Evolutionary conservation across 2,113 vertebrate genomes (phyloP).

Genomic region (Percopsis transmontana): DNA sequence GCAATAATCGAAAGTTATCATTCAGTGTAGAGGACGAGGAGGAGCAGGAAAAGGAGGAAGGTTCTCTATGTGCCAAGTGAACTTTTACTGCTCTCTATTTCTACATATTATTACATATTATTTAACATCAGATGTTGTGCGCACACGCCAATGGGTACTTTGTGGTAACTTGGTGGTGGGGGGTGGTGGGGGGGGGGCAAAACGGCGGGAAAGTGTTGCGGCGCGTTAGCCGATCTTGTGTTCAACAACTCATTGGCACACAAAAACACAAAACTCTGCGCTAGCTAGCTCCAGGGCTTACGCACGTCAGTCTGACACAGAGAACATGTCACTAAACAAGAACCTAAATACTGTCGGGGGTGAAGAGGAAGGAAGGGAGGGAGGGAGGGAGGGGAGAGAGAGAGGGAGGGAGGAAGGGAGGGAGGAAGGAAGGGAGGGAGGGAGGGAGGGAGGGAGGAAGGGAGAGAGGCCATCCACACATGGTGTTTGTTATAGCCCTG

Average conservation of each 20-base stretch:
- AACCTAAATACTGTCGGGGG: too few species aligned
- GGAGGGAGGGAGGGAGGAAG: not conserved
- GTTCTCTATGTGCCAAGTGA: slow-evolving; percentile 27
- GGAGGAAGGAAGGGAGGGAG: not conserved
- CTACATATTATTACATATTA: slow-evolving; percentile 70
- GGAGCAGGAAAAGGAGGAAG: not conserved
- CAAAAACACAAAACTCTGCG: too few species aligned
- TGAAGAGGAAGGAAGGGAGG: slow-evolving; percentile 7
- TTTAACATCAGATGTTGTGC: slow-evolving; percentile 39
- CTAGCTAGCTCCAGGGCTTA: too few species aligned
- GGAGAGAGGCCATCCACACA: slow-evolving; percentile 28
- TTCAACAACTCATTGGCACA: too few species aligned
- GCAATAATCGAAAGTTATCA: too few species aligned
- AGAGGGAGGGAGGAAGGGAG: not conserved
- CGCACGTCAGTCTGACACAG: too few species aligned
- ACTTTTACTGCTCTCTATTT: slow-evolving; percentile 48
- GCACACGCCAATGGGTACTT: slow-evolving; percentile 48
- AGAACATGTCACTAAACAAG: too few species aligned
- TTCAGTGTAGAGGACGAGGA: not conserved
- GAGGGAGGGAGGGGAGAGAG: not conserved
- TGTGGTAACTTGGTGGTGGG: slow-evolving; percentile 45
- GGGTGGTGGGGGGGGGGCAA: slow-evolving; percentile 17
- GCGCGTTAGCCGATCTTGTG: too few species aligned
- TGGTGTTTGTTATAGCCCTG: slow-evolving; percentile 34
- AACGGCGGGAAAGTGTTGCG: not conserved